A percentile compares a stretch with the other conserved stretches of the same genome.
These are phyloP conservation scores for Spheniscus humboldti DNA, from an alignment of 2,797 vertebrate genomes.

Conservation along the genomic window DNA sequence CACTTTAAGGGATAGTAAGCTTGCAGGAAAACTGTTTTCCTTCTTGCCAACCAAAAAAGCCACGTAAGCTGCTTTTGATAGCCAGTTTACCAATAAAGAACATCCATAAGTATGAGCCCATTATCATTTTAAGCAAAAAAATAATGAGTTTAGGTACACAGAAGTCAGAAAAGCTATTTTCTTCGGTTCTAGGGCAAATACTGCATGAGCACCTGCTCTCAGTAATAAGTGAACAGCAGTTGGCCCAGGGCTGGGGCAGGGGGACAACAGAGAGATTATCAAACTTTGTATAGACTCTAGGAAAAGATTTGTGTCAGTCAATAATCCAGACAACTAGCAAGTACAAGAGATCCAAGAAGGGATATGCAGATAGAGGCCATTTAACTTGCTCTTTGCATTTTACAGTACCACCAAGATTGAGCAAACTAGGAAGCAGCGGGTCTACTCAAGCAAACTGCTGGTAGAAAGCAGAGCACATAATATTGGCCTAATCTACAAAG, in stretches of 20 bases:
- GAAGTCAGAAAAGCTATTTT: not conserved
- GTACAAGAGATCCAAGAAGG: not conserved
- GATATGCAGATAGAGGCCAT: not conserved
- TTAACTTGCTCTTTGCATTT: not conserved
- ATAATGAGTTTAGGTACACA: not conserved
- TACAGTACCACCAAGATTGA: not conserved
- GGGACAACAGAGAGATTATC: not conserved
- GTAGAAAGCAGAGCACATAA: not conserved
- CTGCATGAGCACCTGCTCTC: not conserved
- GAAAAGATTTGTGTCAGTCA: not conserved
- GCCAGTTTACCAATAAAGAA: not conserved
- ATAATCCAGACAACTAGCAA: not conserved
- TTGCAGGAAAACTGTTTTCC: not conserved
- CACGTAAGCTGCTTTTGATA: not conserved
- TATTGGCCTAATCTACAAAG: not conserved
- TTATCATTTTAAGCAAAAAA: not conserved
- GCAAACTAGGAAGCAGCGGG: not conserved
- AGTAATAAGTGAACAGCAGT: not conserved
- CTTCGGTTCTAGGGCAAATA: not conserved
- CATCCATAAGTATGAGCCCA: not conserved
- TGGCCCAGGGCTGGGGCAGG: rapidly evolving
- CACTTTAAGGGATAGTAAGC: not conserved
- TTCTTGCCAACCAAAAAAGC: not conserved
- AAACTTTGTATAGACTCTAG: not conserved
- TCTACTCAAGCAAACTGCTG: not conserved